These are phyloP conservation scores for Hippoglossus stenolepis DNA, from an alignment of 2,113 vertebrate genomes.

Conservation along the genomic window DNA sequence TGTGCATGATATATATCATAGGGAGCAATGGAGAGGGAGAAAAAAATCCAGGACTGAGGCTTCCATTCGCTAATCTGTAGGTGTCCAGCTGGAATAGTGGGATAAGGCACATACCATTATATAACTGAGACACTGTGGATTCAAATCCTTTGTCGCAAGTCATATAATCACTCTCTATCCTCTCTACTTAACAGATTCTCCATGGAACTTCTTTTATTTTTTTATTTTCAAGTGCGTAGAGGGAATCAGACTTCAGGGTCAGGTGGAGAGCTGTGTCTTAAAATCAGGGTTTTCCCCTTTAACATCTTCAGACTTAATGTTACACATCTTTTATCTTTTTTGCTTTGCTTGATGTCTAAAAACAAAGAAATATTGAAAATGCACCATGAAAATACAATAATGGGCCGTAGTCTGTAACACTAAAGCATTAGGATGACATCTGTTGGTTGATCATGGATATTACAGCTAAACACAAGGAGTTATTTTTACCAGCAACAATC, in stretches of 20 bases:
- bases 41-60: conserved; percentile 21
- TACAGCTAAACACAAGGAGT: neutral
- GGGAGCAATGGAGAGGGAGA: conserved; percentile 1
- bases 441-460: conserved; percentile 7
- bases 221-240: neutral
- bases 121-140: conserved; percentile 50
- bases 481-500: neutral
- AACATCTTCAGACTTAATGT: neutral
- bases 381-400: neutral
- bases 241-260: conserved; percentile 3
- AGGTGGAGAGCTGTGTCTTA: neutral
- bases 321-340: neutral
- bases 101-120: conserved; percentile 56
- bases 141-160: conserved; percentile 47
- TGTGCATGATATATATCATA: conserved; percentile 10
- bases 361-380: neutral
- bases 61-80: conserved; percentile 53
- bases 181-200: conserved; percentile 13
- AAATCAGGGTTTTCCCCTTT: neutral
- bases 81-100: conserved; percentile 55
- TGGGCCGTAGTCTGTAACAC: neutral
- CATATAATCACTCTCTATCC: conserved; percentile 23
- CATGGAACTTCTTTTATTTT: neutral
- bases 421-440: conserved; percentile 27
- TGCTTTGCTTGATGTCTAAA: neutral